Evolutionary conservation across 2,888 invertebrate species (phyloP).

Genomic region (Leucoma salicis): DNA sequence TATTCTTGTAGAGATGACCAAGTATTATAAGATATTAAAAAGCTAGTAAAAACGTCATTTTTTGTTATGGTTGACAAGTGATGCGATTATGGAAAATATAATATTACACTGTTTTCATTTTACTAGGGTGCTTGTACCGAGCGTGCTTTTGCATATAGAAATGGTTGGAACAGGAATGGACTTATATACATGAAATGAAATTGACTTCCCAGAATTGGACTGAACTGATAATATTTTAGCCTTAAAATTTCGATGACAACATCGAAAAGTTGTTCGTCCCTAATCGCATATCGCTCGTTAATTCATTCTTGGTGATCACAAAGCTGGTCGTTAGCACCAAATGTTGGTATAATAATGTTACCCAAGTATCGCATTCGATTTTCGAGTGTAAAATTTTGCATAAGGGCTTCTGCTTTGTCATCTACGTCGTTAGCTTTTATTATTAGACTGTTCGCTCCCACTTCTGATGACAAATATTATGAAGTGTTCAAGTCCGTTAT

Average conservation of each 20-base stretch:
- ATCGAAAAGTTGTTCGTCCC: not conserved
- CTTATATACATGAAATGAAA: too few species aligned
- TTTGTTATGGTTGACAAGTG: too few species aligned
- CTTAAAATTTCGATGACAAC: not conserved
- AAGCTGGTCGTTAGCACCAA: constrained; percentile 17
- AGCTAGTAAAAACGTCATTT: too few species aligned
- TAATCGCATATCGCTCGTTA: constrained; percentile 19
- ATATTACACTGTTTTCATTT: too few species aligned
- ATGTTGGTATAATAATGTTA: constrained; percentile 19
- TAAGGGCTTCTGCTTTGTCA: constrained; percentile 29
- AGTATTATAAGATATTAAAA: too few species aligned
- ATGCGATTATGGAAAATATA: too few species aligned
- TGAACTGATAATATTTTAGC: too few species aligned
- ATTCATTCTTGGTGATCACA: constrained; percentile 7
- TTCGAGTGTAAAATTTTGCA: constrained; percentile 28
- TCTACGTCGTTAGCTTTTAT: constrained; percentile 31
- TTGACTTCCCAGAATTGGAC: too few species aligned
- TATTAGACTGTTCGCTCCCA: constrained; percentile 19
- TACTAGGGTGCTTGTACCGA: too few species aligned
- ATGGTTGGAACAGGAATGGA: too few species aligned
- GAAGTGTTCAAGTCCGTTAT: constrained; percentile 5
- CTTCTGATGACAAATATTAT: constrained; percentile 16
- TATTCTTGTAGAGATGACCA: too few species aligned
- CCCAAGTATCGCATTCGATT: constrained; percentile 21
- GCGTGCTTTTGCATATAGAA: too few species aligned